phyloP scores from a whole-genome alignment of 2,888 invertebrate species.

The Julus scanicus region DNA sequence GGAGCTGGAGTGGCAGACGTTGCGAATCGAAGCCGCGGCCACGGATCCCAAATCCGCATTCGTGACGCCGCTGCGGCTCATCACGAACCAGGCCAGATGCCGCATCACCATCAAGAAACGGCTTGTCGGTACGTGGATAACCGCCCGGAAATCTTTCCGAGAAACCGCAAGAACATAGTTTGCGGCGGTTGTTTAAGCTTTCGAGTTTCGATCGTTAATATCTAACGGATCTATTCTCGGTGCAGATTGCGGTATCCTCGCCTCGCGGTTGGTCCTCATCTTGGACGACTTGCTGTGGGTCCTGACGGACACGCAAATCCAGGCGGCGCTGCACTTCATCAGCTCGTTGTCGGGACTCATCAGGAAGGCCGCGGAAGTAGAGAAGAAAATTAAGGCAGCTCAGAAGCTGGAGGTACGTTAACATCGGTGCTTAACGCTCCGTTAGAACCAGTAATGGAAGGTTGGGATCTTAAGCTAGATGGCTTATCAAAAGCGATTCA shows the following conservation, averaged over 20 bases:
- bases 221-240: no score
- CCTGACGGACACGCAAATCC: constrained; percentile 92
- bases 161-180: no score
- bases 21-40: constrained; percentile 92
- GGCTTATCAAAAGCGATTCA: no score
- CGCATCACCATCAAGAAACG: constrained; percentile 96
- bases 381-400: constrained; percentile 81
- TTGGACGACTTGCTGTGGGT: constrained; percentile 98
- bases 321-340: constrained; percentile 90
- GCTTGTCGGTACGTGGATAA: constrained; percentile 74
- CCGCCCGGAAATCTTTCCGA: no score
- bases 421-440: background rate
- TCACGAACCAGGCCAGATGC: constrained; percentile 94
- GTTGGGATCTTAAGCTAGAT: no score
- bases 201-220: no score
- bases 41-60: constrained; percentile 72
- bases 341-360: constrained; percentile 86
- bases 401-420: constrained; percentile 78
- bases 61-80: constrained; percentile 84
- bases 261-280: constrained; percentile 89
- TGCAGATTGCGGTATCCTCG: constrained; percentile 90
- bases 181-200: no score
- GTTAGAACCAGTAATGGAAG: no score
- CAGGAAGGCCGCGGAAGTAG: constrained; percentile 75
- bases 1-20: constrained; percentile 95